Base-by-base conservation (phyloP, 2,888 invertebrate species). In the Dastarcus helophoroides region DNA sequence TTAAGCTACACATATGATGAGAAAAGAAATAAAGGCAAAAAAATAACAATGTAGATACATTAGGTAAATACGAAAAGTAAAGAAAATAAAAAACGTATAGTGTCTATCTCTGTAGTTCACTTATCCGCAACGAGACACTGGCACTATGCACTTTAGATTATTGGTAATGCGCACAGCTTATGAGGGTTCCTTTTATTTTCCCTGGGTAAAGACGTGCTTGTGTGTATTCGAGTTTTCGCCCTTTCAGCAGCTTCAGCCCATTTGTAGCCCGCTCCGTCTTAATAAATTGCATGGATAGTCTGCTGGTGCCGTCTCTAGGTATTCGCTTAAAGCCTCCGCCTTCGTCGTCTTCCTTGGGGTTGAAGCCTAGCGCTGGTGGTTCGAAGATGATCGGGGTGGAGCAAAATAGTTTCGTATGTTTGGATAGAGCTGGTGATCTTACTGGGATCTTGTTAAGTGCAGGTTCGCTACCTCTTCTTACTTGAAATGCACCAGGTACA, bases 401-500 rank as follows among this genome's bases (percentile, higher is more conserved):
- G 23, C 85, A 84, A 85, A 85, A 86, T 29, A 85, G 69, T 58
- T 85, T 85, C 14, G 75, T 74, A 46, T 73, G 71, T 33, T 76
- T 75, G 26, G 53, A 44, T 3, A 57, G 54, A 3, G 54, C 47
- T 3, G 60, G 60, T 9, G 59, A 60, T 13, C 60, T 60, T 5
- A 51, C 55, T 2, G 68, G 65, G 19, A 69, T 58, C 48, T 79
- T 75, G 53, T 85, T 78, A 33, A 91, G 63, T 13, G 83, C 79
- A 8, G 90, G 89, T 59, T 91, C 90, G 60, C 88, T 88, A 35
- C 90, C 90, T 33, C 90, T 69, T 14, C 90, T 70, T 29, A 91
- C 90, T 56, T 86, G 86, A 35, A 85, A 67, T 0, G 77, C 70
- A 15, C 56, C 52, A 3, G 59, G 51, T 17, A 58, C 53, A n/a